These are phyloP conservation scores for Pseudochirops cupreus DNA, from an alignment of 2,797 vertebrate species.

Conservation along the genomic window DNA sequence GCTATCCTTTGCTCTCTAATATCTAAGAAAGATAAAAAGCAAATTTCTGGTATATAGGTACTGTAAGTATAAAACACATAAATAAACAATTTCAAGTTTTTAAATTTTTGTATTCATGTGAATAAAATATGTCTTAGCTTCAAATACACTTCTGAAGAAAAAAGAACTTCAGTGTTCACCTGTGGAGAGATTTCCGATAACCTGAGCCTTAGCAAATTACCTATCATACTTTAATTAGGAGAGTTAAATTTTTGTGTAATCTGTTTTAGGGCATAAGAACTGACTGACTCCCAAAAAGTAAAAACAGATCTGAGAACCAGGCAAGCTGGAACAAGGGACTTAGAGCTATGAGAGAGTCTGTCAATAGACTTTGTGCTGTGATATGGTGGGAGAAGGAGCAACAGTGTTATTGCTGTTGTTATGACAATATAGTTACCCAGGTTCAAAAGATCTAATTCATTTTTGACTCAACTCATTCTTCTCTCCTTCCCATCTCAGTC, in stretches of 20 bases:
- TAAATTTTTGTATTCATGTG: conserved; percentile 58
- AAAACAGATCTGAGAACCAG: not conserved
- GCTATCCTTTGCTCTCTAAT: conserved; percentile 35
- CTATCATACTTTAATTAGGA: conserved; percentile 79
- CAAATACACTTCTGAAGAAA: conserved; percentile 66
- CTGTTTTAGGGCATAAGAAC: not conserved
- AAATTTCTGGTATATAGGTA: conserved; percentile 57
- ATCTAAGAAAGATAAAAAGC: conserved; percentile 1
- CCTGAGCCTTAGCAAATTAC: conserved; percentile 77
- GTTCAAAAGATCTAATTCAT: not conserved
- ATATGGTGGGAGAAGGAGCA: not conserved
- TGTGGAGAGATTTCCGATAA: conserved; percentile 77
- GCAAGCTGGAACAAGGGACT: not conserved
- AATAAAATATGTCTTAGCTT: conserved; percentile 73
- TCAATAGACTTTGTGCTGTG: not conserved
- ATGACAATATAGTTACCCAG: not conserved
- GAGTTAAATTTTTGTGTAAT: not conserved
- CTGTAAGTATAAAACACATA: conserved; percentile 52
- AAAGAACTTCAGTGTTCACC: conserved; percentile 68
- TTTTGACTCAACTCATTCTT: not conserved
- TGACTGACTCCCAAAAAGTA: not conserved
- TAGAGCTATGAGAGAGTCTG: not conserved
- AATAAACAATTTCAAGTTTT: conserved; percentile 70
- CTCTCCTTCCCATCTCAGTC: not conserved
- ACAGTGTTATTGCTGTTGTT: not conserved